phyloP scores from a whole-genome alignment of 2,113 vertebrate species.

The Glaucidium brasilianum region DNA sequence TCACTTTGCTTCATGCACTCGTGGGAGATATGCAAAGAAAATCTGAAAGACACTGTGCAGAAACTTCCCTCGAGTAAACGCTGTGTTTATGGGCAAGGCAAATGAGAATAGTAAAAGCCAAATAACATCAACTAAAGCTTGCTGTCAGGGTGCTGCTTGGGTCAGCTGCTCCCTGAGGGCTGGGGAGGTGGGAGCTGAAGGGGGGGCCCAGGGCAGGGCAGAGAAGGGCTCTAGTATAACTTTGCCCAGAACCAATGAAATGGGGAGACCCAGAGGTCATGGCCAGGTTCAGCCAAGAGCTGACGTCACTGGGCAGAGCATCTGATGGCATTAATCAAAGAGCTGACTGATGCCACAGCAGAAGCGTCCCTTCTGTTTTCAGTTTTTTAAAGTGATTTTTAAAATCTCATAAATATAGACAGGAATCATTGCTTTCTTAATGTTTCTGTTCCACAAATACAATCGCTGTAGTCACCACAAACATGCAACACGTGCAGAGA shows the following conservation, averaged over 20 bases:
- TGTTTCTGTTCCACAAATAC: neutral
- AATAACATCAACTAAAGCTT: neutral
- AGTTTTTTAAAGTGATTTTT: neutral
- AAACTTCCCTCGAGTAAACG: neutral
- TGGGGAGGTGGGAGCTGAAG: accelerated
- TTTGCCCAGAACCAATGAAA: neutral
- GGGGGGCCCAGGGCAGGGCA: neutral
- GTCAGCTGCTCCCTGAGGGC: neutral
- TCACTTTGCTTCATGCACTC: neutral
- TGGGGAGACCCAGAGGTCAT: accelerated
- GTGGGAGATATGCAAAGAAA: neutral
- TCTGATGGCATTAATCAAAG: neutral
- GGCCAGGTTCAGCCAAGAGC: neutral
- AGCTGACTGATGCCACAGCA: neutral
- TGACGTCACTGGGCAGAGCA: neutral
- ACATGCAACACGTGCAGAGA: neutral
- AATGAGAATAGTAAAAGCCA: neutral
- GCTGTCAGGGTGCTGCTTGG: neutral
- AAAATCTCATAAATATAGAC: neutral
- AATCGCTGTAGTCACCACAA: neutral
- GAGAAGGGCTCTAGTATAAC: neutral
- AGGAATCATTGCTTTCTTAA: neutral
- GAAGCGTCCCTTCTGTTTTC: neutral
- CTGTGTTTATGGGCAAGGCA: neutral
- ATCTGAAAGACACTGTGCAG: neutral